Evolutionary conservation across 2,797 vertebrate species (phyloP), one percentile per base, ranked within the genome.

Genomic region (Clarias fuscus): DNA sequence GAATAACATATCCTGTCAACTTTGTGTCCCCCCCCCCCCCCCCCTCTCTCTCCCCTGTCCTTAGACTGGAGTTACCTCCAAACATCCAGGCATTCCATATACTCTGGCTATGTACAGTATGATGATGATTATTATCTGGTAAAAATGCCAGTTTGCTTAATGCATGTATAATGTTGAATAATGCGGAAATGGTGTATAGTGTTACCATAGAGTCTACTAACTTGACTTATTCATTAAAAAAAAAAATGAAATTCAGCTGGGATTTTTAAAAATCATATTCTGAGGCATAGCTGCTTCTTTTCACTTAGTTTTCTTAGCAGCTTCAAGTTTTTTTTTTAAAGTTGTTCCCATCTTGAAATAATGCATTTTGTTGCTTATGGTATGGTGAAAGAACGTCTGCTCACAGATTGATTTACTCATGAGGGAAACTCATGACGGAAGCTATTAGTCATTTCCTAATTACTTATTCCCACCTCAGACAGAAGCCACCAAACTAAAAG

Each of bases 381-480:
- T 86, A 43, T 68, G 72, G 53, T 67, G 33, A 82, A 14, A 43
- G n/a, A 87, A 75, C 4, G 56, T 82, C 48, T n/a, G 64, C 79
- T 81, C 58, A 24, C 86, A 68, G 43, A 84, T 85, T 76, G 70
- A 75, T 85, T 88, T 88, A 70, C 84, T 88, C 84, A 83, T 64
- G 64, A 83, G 86, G 71, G 68, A 87, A 59, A 71, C 61, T 84
- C 82, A 59, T 64, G 76, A 81, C 61, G 79, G 84, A 83, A 62
- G 84, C 84, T 83, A 88, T 85, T 85, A 88, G 84, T 88, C 84
- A 85, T 82, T 85, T 88, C 64, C 87, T 88, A 88, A 85, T 88
- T 88, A 85, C 79, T 85, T 75, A 84, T 87, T 62, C 86, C 79
- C 84, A 78, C 79, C 79, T 67, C 72, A 82, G 71, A 77, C 33